Percentiles rank a stretch among this genome's conserved stretches.
These are phyloP conservation scores for Drosophila lacicola DNA, from an alignment of 2,888 invertebrate species.

Conservation along the genomic window DNA sequence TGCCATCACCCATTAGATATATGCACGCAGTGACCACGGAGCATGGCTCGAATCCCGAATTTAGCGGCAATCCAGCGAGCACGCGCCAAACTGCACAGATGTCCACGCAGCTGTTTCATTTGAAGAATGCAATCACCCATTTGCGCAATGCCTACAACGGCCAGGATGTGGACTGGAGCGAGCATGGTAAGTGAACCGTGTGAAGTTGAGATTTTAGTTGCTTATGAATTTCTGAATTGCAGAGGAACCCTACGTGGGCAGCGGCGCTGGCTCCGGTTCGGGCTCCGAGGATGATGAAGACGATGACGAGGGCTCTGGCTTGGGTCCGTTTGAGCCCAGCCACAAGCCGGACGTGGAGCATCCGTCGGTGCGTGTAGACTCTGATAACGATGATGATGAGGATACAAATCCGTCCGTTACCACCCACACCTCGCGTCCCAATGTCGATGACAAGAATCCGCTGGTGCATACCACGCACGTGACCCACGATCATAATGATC, in stretches of 20 bases:
- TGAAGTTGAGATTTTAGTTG: too few species aligned
- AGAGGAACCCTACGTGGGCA: constrained; percentile 88
- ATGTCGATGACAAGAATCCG: constrained; percentile 69
- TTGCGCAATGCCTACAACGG: constrained; percentile 96
- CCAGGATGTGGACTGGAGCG: constrained; percentile 94
- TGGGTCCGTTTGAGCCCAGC: constrained; percentile 81
- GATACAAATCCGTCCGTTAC: constrained; percentile 67
- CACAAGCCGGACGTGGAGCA: constrained; percentile 82
- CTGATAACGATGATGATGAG: constrained; percentile 80
- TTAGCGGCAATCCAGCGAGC: constrained; percentile 85
- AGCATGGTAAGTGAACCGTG: constrained; percentile 85
- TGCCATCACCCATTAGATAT: constrained; percentile 85
- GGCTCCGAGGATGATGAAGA: constrained; percentile 86
- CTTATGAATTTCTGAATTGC: constrained; percentile 49
- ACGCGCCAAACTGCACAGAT: constrained; percentile 86
- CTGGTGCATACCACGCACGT: constrained; percentile 63
- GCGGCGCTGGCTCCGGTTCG: constrained; percentile 90
- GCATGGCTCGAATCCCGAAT: constrained; percentile 90
- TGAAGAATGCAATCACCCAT: constrained; percentile 92
- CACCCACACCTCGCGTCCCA: constrained; percentile 77
- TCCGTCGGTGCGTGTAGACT: constrained; percentile 76
- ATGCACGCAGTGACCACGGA: constrained; percentile 88
- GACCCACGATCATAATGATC: constrained; percentile 66
- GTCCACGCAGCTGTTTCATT: constrained; percentile 90
- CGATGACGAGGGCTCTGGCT: constrained; percentile 83